A percentile compares a stretch with the other conserved stretches of the same genome.
These are phyloP conservation scores for Lasiommata megera DNA, from an alignment of 2,888 invertebrate genomes.

Conservation along the genomic window DNA sequence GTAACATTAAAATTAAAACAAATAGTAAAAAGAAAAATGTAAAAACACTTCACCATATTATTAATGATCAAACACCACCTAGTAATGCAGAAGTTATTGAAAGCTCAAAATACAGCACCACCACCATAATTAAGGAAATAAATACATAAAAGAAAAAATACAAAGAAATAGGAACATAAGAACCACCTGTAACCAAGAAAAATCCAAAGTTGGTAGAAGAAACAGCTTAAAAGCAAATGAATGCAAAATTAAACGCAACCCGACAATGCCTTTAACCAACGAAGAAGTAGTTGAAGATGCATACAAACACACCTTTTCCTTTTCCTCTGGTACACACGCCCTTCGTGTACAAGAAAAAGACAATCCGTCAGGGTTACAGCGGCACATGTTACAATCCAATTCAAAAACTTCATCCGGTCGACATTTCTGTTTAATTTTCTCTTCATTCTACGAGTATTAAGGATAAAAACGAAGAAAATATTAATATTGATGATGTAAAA, in stretches of 20 bases:
- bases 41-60: not conserved
- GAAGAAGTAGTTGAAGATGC: too few species aligned
- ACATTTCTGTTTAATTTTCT: slow-evolving; percentile 56
- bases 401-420: slow-evolving; percentile 77
- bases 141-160: too few species aligned
- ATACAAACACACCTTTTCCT: slow-evolving; percentile 40
- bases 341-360: slow-evolving; percentile 78
- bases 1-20: too few species aligned
- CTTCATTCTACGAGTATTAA: slow-evolving; percentile 44
- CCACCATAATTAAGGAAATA: too few species aligned
- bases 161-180: too few species aligned
- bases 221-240: not conserved
- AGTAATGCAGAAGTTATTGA: not conserved
- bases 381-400: slow-evolving; percentile 81
- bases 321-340: slow-evolving; percentile 57
- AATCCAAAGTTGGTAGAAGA: not conserved
- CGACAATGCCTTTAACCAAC: not conserved
- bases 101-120: not conserved
- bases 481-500: too few species aligned
- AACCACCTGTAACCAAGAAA: not conserved
- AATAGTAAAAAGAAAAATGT: not conserved
- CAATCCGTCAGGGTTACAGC: slow-evolving; percentile 77
- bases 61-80: not conserved
- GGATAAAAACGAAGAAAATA: not conserved
- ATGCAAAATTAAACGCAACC: not conserved